phyloP scores from a whole-genome alignment of 1,140 invertebrate species.

The Drosophila simulans region DNA sequence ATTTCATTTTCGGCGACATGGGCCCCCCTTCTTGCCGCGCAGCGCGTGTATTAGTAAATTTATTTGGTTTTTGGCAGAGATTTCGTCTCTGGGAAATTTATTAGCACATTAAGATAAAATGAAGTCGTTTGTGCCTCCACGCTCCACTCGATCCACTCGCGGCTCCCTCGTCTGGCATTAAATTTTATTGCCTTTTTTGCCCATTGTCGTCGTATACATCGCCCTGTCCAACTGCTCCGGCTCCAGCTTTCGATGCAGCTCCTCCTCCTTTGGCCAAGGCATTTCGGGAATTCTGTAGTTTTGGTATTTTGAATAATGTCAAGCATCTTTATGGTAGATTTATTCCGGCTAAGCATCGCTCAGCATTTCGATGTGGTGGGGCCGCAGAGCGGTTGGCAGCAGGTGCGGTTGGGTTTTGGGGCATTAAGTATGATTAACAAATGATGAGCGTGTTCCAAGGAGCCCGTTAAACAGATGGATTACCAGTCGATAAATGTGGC shows the following conservation, averaged over 20 bases:
- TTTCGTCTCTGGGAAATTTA: conserved; percentile 78
- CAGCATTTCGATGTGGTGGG: conserved; percentile 19
- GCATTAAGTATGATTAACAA: conserved; percentile 51
- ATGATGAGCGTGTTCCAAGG: conserved; percentile 19
- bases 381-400: conserved; percentile 35
- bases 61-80: conserved; percentile 81
- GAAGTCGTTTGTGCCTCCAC: conserved; percentile 76
- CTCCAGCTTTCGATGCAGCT: conserved; percentile 5
- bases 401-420: conserved; percentile 36
- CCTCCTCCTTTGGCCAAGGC: conserved; percentile 29
- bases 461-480: conserved; percentile 21
- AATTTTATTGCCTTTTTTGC: conserved; percentile 80
- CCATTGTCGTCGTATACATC: conserved; percentile 34
- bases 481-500: conserved; percentile 10
- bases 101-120: conserved; percentile 83
- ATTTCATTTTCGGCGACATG: conserved; percentile 53
- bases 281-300: conserved; percentile 73
- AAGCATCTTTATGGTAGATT: conserved; percentile 68
- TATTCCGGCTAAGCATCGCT: conserved; percentile 50
- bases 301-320: conserved; percentile 75
- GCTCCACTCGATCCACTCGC: conserved; percentile 37
- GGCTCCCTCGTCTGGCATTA: conserved; percentile 60
- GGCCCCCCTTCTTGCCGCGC: background rate
- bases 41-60: conserved; percentile 74
- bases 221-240: conserved; percentile 21